Base-by-base conservation (phyloP, 2,888 invertebrate species). In the Drosophila vallismaia region DNA sequence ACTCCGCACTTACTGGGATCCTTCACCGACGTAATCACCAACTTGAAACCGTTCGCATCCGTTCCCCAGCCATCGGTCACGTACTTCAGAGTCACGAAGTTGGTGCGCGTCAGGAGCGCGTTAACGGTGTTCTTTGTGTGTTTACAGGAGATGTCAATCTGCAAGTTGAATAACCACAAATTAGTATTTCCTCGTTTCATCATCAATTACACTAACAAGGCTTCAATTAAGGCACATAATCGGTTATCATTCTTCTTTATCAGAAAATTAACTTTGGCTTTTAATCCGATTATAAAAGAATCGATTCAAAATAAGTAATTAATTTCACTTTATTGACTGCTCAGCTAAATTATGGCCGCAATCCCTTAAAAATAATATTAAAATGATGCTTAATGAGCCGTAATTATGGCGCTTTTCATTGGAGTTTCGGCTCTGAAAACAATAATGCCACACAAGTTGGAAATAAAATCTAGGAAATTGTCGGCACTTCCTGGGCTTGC, bases 21-120 rank as follows among this genome's bases (percentile, higher is more conserved):
- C 92, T 97, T 98, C 90, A 97, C 96, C 86, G 97, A 97, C 75
- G 98, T 98, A 93, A 98, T 97, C 92, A 98, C 95, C 90, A 98
- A 94, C 89, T 96, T 96, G 93, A 98, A 98, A 88, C 97, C 97
- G 92, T 97, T 97, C 88, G 95, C 94, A 91, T 96, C 96, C 72
- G 97, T 97, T 76, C 97, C 97, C 97, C 97, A 97, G 90, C 94
- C 95, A 92, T 98, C 97, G 54, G 98, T 97, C 90, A 97, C 96
- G 93, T 97, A 98, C 92, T 96, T 97, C 85, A 98, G 94, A 56
- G 97, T 98, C 90, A 98, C 97, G 93, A 97, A 97, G 94, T 97
- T 98, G 91, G 97, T 97, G 90, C 97, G 94, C 66, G 97, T 98
- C 93, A 96, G 96, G 92, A 97, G 95, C 85, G 96, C 95, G 75